Evolutionary conservation across 2,113 vertebrate genomes (phyloP), one percentile per base, ranked within the genome.

Genomic region (Gasterosteus nipponicus): DNA sequence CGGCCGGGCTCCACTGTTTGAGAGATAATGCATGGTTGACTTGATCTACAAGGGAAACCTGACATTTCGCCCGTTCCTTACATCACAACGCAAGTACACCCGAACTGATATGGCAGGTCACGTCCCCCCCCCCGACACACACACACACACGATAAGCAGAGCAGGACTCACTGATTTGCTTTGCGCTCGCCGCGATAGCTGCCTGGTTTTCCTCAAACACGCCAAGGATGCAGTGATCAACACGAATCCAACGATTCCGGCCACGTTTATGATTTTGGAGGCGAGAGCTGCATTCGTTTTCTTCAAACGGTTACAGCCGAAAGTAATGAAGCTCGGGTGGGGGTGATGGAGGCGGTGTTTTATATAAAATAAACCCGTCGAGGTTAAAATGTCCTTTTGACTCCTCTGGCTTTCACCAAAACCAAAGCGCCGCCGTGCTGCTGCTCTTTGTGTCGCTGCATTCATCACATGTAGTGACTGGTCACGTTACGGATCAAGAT

Each of bases 21-120:
- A 78, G 81, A 90, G 90, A 92, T 95, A 93, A 94, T 92, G 89
- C 93, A 91, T 90, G 92, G 92, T 91, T 88, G 91, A 93, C 92
- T 94, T 94, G 92, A 94, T 94, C 92, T 93, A 93, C 90, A 92
- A 92, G 93, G 93, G 92, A 93, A 26, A 93, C 90, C 91, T 93
- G 94, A 93, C 93, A 93, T 93, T 91, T 89, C 65, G 81, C 87
- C 49, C 80, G 82, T 88, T 87, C 53, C 87, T 90, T 92, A 92
- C 92, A 91, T 93, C 90, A 92, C 86, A 85, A 81, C 90, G 87
- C 89, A 86, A 91, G 89, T 89, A 88, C 83, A 87, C 84, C 89
- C 80, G 89, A 91, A 91, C 90, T 91, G 93, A 93, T 94, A 92
- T 81, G 87, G 86, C 84, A 79, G 86, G 73, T 81, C 81, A 68